These are phyloP conservation scores for Mya arenaria DNA, from an alignment of 1,140 invertebrate species.

Conservation along the genomic window DNA sequence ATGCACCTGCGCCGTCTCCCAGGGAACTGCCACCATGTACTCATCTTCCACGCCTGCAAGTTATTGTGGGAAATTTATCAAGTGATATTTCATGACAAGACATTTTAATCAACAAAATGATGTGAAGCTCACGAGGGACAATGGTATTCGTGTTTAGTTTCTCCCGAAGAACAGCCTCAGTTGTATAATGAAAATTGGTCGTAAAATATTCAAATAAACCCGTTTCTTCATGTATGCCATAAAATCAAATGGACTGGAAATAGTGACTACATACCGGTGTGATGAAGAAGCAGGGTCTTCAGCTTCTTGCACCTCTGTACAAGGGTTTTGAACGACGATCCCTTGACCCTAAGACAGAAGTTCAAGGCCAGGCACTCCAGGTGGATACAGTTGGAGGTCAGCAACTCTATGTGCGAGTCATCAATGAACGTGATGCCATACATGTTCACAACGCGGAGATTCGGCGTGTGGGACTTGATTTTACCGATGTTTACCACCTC, in stretches of 20 bases:
- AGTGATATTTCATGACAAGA: too few species aligned
- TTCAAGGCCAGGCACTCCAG: constrained; percentile 98
- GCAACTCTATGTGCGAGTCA: constrained; percentile 99
- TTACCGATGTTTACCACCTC: constrained; percentile 97
- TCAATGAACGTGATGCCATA: constrained; percentile 99
- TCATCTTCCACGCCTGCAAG: constrained; percentile 91
- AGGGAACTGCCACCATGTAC: constrained; percentile 96
- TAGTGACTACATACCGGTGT: constrained; percentile 89
- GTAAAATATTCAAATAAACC: too few species aligned
- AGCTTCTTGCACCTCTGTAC: constrained; percentile 96
- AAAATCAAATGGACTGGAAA: too few species aligned
- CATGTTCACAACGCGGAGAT: constrained; percentile 83
- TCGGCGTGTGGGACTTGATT: constrained; percentile 91
- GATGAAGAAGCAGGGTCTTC: constrained; percentile 96
- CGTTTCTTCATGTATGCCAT: too few species aligned
- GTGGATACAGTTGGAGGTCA: constrained; percentile 88
- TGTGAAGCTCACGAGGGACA: too few species aligned
- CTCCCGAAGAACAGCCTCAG: too few species aligned
- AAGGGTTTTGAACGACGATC: constrained; percentile 96
- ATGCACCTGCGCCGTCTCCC: constrained; percentile 97
- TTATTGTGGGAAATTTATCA: too few species aligned
- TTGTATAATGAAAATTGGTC: too few species aligned
- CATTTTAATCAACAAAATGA: too few species aligned
- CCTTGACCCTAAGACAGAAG: constrained; percentile 97
- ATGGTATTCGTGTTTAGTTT: too few species aligned